Conservation (phyloP, 2,797 vertebrate genomes). For the Chromis chromis region DNA sequence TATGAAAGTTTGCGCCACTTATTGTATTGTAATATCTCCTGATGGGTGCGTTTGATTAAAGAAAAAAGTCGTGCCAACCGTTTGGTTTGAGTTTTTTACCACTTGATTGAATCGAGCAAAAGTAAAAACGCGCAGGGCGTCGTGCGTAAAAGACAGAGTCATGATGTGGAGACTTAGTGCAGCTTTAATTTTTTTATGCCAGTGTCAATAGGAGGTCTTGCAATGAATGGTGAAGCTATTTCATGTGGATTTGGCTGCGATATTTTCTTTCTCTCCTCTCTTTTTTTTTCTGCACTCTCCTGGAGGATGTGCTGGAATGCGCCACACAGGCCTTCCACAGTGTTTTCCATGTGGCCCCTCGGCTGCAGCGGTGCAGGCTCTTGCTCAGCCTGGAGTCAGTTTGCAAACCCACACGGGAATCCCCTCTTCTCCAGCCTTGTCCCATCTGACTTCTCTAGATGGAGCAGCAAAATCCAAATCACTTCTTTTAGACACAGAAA, state of each 20-base stretch:
- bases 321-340: slow-evolving; percentile 86
- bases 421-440: slow-evolving; percentile 60
- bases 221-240: slow-evolving; percentile 90
- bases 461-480: slow-evolving; percentile 78
- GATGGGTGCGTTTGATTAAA: slow-evolving; percentile 50
- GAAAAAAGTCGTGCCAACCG: slow-evolving; percentile 43
- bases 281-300: slow-evolving; percentile 71
- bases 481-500: slow-evolving; percentile 11
- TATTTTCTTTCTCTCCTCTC: slow-evolving; percentile 82
- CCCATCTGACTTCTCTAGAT: slow-evolving; percentile 87
- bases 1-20: slow-evolving; percentile 37
- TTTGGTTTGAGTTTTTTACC: slow-evolving; percentile 59
- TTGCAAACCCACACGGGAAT: slow-evolving; percentile 91
- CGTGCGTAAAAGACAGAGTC: slow-evolving; percentile 55
- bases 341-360: slow-evolving; percentile 90
- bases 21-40: slow-evolving; percentile 30
- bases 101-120: slow-evolving; percentile 74
- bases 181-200: slow-evolving; percentile 65
- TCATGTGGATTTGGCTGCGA: slow-evolving; percentile 90
- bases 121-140: slow-evolving; percentile 59
- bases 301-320: slow-evolving; percentile 97
- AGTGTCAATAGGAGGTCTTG: slow-evolving; percentile 90
- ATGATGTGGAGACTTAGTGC: slow-evolving; percentile 73
- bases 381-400: slow-evolving; percentile 82
- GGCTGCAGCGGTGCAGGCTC: slow-evolving; percentile 81